These are phyloP conservation scores for Willowsia nigromaculata DNA, from an alignment of 2,888 invertebrate genomes.

Conservation along the genomic window DNA sequence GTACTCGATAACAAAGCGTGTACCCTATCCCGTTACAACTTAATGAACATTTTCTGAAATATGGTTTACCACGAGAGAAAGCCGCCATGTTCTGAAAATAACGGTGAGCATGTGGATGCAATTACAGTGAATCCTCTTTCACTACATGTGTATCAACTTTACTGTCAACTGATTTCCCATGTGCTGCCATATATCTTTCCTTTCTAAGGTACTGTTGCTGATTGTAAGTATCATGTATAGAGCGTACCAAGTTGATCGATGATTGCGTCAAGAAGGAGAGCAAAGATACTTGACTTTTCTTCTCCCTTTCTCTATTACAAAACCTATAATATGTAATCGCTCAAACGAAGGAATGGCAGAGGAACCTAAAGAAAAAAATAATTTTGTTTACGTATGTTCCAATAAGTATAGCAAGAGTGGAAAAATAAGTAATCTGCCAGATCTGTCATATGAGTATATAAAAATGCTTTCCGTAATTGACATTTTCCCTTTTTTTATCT, in stretches of 20 bases:
- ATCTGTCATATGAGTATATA: background rate
- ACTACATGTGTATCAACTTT: background rate
- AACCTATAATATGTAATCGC: background rate
- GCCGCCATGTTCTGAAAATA: background rate
- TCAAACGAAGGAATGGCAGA: background rate
- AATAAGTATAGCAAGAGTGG: background rate
- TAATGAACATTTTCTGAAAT: background rate
- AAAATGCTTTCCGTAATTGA: background rate
- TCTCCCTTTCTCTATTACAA: background rate
- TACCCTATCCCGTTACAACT: background rate
- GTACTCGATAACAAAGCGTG: background rate
- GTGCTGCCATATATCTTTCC: slow-evolving; percentile 25
- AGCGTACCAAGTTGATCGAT: background rate
- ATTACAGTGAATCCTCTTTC: background rate
- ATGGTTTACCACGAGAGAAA: background rate
- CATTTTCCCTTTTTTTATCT: background rate
- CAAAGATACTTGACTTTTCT: background rate
- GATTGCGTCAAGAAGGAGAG: slow-evolving; percentile 1
- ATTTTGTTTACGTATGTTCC: background rate
- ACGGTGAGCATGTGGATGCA: background rate
- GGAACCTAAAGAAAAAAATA: background rate
- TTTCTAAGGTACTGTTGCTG: background rate
- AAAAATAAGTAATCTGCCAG: background rate
- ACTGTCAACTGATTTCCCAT: slow-evolving; percentile 59
- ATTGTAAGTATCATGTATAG: background rate